Base-by-base conservation (phyloP, 1,140 invertebrate genomes). In the Drusus annulatus region DNA sequence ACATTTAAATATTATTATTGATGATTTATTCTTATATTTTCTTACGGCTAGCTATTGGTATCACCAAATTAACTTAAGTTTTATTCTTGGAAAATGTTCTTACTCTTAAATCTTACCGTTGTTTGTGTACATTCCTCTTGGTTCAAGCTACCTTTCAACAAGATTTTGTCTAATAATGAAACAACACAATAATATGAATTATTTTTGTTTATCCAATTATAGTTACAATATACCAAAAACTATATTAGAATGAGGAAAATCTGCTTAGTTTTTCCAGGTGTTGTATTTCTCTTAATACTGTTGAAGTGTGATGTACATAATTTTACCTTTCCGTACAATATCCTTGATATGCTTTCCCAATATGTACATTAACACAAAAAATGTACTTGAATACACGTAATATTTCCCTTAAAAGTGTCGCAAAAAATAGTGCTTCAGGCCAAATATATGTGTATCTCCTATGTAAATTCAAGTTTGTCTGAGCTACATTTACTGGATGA, bases 371-470 rank as follows among this genome's bases (percentile, higher is more conserved):
- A 45, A 45, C 36, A 45, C 13, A 45, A 45, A 45, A 45, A 28
- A 28, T n/a, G 8, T 36, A 36, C 31, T 36, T 36, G 31, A 36
- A 45, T 45, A 45, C 36, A 13, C 13, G 36, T 45, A 45, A 45
- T 45, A 45, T 45, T 45, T 45, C 36, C 62, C 28, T 19, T 68
- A 51, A 69, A 45, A 69, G 36, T 69, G n/a, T 69, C 19, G 65
- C 65, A 69, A 69, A 36, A 36, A 69, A 69, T 45, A 69, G 21
- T 69, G 65, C 65, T 69, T 69, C 65, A 69, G 36, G 36, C 65
- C 65, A 69, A 69, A 69, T 69, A 69, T 50, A 19, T 19, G n/a
- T 50, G 36, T 31, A 65, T 65, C 62, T 65, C 25, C 23, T 21
- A 45, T 45, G 36, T 45, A 60, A 60, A 60, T 23, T 23, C 56